Evolutionary conservation across 1,140 invertebrate genomes (phyloP).

Genomic region (Aphelinus atriplicis): DNA sequence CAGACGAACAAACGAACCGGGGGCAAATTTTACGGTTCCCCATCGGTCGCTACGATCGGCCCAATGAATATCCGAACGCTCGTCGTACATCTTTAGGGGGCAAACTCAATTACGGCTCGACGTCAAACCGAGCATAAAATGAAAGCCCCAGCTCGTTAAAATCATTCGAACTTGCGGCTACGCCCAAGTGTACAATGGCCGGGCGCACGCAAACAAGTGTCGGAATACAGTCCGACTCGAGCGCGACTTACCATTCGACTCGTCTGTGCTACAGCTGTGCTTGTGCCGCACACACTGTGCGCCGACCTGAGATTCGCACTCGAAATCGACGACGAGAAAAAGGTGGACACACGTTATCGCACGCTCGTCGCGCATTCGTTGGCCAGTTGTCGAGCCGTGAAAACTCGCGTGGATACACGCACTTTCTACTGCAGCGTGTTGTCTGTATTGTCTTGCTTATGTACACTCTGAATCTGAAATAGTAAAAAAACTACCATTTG

Average conservation of each 20-base stretch:
- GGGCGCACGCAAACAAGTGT: neutral
- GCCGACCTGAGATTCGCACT: no score
- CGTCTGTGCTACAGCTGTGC: no score
- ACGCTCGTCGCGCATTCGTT: constrained; percentile 27
- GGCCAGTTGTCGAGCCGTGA: constrained; percentile 10
- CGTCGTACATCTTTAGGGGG: neutral
- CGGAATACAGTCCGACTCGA: neutral
- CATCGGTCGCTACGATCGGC: constrained; percentile 10
- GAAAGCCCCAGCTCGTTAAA: constrained; percentile 16
- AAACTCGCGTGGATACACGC: no score
- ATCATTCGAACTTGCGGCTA: constrained; percentile 17
- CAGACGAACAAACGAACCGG: neutral
- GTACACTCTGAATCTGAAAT: no score
- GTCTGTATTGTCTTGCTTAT: no score
- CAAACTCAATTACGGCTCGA: constrained; percentile 14
- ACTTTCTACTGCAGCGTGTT: no score
- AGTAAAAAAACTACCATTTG: no score
- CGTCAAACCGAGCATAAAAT: neutral
- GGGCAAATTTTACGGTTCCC: constrained; percentile 1
- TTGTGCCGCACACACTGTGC: no score
- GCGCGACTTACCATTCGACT: no score
- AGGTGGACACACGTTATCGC: no score
- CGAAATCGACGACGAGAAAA: no score
- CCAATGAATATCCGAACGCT: constrained; percentile 15
- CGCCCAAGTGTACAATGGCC: neutral